Evolutionary conservation across 2,113 vertebrate genomes (phyloP).

Genomic region (Clinocottus analis): DNA sequence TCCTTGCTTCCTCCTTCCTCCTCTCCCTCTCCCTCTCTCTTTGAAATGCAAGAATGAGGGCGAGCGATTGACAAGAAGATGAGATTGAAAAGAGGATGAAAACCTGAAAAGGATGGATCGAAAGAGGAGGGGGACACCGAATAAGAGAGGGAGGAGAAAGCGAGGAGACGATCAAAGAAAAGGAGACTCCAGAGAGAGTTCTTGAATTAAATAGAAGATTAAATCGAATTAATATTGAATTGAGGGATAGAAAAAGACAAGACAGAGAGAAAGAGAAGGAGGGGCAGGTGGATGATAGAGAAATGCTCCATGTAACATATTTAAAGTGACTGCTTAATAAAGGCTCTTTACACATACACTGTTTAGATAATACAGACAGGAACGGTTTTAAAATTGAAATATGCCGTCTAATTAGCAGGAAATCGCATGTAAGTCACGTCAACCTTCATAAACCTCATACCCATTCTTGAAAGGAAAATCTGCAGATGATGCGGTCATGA

Average conservation of each 20-base stretch:
- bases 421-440: conserved; percentile 23
- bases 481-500: conserved; percentile 31
- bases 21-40: not conserved
- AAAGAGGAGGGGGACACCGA: conserved; percentile 19
- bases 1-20: not conserved
- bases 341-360: conserved; percentile 2
- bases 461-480: conserved; percentile 19
- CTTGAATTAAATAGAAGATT: conserved; percentile 76
- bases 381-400: conserved; percentile 29
- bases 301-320: conserved; percentile 37
- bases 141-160: conserved; percentile 43
- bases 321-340: conserved; percentile 54
- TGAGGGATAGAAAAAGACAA: conserved; percentile 31
- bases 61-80: conserved; percentile 54
- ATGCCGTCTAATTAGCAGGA: conserved; percentile 18
- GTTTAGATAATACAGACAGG: conserved; percentile 8
- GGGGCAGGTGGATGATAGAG: conserved; percentile 38
- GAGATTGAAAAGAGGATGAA: conserved; percentile 68
- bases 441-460: conserved; percentile 9
- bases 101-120: conserved; percentile 58
- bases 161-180: conserved; percentile 67
- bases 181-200: conserved; percentile 68
- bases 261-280: not conserved
- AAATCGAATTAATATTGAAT: conserved; percentile 78
- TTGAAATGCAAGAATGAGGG: conserved; percentile 23